Conservation (phyloP, 2,797 vertebrate genomes). For the Muscicapa comitata region DNA sequence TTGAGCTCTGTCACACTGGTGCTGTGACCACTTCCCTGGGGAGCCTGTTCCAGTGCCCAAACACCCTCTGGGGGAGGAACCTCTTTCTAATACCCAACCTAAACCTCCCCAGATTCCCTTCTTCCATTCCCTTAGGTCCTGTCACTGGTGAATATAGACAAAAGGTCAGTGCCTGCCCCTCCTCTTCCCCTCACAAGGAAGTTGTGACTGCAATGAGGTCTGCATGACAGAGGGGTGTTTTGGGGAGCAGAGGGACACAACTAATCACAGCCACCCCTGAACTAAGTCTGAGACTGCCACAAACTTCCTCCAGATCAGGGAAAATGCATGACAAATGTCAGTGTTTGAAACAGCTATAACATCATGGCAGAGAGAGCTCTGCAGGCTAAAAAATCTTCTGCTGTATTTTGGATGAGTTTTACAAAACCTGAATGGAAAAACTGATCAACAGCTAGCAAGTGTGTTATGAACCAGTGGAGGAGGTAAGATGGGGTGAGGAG, state of each 20-base stretch:
- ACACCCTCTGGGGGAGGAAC: rapidly evolving
- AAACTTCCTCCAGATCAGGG: not conserved
- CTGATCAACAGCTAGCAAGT: no score
- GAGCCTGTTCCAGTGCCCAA: not conserved
- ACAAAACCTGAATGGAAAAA: not conserved
- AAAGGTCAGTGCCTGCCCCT: not conserved
- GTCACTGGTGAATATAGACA: not conserved
- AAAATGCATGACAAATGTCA: not conserved
- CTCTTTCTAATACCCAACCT: not conserved
- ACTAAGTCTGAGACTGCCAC: not conserved
- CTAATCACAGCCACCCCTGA: not conserved
- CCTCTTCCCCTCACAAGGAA: rapidly evolving
- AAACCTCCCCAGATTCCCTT: not conserved
- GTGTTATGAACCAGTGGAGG: not conserved
- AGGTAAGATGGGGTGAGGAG: not conserved
- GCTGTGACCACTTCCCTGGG: not conserved
- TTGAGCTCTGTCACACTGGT: not conserved
- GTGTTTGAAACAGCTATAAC: not conserved
- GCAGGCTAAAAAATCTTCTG: not conserved
- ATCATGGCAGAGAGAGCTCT: not conserved
- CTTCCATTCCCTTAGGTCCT: not conserved
- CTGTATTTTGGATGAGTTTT: not conserved
- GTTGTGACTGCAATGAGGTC: not conserved
- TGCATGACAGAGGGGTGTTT: rapidly evolving
- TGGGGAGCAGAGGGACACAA: not conserved